A percentile compares a stretch with the other conserved stretches of the same genome.
phyloP scores from a whole-genome alignment of 2,797 vertebrate species.

The Decapterus maruadsi region DNA sequence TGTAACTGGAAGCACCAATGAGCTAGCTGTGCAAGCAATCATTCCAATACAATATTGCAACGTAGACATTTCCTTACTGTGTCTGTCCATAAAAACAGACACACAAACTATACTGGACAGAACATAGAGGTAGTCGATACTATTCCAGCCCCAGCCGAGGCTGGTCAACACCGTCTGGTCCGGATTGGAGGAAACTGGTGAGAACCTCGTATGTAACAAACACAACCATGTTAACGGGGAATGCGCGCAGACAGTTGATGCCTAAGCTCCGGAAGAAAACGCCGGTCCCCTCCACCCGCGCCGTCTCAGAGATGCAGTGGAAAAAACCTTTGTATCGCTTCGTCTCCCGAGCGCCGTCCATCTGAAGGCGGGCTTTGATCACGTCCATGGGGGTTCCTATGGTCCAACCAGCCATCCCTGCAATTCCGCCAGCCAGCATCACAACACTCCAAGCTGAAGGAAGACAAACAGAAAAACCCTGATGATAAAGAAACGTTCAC shows the following conservation, averaged over 20 bases:
- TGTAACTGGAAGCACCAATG: constrained; percentile 19
- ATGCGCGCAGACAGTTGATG: constrained; percentile 93
- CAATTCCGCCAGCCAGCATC: constrained; percentile 90
- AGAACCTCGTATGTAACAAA: constrained; percentile 90
- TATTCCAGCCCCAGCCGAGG: constrained; percentile 58
- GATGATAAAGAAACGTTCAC: background rate
- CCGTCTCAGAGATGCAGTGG: constrained; percentile 88
- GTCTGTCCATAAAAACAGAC: background rate
- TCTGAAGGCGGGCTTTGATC: constrained; percentile 93
- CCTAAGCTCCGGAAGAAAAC: constrained; percentile 92
- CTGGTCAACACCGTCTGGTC: constrained; percentile 14
- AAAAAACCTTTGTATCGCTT: constrained; percentile 88
- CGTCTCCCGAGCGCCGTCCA: constrained; percentile 81
- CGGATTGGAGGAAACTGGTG: constrained; percentile 72
- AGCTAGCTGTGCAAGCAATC: background rate
- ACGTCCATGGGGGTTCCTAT: constrained; percentile 94
- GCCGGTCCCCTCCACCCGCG: constrained; percentile 84
- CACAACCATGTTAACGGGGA: constrained; percentile 94
- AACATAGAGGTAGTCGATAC: background rate
- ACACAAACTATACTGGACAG: background rate
- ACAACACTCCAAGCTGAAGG: constrained; percentile 86
- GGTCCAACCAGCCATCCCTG: constrained; percentile 90
- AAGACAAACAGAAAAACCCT: background rate
- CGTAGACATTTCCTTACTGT: background rate
- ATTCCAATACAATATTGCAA: constrained; percentile 3